Evolutionary conservation across 2,888 invertebrate genomes (phyloP).

Genomic region (Apamea monoglypha): DNA sequence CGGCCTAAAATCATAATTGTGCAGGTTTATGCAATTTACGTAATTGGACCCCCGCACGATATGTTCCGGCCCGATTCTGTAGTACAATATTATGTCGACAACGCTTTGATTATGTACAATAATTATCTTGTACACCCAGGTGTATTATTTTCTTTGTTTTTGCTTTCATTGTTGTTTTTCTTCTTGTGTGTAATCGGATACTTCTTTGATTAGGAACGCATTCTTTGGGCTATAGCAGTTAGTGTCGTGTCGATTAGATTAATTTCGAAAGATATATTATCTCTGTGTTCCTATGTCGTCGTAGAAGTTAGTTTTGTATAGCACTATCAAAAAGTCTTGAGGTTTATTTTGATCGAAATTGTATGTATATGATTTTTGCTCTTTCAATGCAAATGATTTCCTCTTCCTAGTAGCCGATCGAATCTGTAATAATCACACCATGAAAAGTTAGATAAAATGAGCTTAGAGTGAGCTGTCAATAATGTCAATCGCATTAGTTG

Average conservation of each 20-base stretch:
- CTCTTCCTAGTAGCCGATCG: not conserved
- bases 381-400: not conserved
- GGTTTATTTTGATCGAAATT: not conserved
- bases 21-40: constrained; percentile 69
- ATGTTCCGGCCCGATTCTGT: constrained; percentile 78
- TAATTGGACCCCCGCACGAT: constrained; percentile 74
- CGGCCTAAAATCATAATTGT: constrained; percentile 55
- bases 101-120: constrained; percentile 40
- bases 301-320: not conserved
- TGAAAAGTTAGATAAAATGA: too few species aligned
- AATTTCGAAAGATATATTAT: not conserved
- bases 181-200: constrained; percentile 26
- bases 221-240: not conserved
- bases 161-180: constrained; percentile 55
- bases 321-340: not conserved
- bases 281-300: not conserved
- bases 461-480: too few species aligned
- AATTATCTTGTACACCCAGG: constrained; percentile 44
- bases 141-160: constrained; percentile 53
- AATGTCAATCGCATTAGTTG: too few species aligned
- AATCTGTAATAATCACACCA: too few species aligned
- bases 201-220: constrained; percentile 17
- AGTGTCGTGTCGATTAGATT: not conserved
- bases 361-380: not conserved
- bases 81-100: constrained; percentile 68